These are phyloP conservation scores for Gymnopithys bicolor DNA, from an alignment of 2,797 vertebrate species.

Conservation along the genomic window DNA sequence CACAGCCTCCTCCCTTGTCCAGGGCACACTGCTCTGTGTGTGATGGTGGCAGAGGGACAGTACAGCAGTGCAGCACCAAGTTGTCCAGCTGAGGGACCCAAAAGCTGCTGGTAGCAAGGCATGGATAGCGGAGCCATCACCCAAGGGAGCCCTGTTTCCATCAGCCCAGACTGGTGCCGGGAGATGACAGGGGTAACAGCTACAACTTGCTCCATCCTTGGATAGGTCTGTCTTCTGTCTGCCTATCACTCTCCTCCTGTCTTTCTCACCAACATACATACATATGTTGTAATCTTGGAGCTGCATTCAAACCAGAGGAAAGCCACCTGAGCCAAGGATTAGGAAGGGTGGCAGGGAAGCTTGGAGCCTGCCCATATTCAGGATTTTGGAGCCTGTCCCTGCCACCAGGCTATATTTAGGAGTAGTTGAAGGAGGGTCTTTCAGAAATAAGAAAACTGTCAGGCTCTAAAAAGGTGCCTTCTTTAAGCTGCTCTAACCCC, in stretches of 20 bases:
- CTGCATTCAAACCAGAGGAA: background rate
- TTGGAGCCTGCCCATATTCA: background rate
- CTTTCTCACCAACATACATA: background rate
- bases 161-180: background rate
- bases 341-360: background rate
- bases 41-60: background rate
- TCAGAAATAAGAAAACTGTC: background rate
- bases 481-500: background rate
- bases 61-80: background rate
- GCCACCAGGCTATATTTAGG: background rate
- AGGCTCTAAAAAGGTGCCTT: background rate
- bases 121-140: background rate
- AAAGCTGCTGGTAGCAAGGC: background rate
- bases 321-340: background rate
- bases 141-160: background rate
- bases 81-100: background rate
- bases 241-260: background rate
- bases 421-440: background rate
- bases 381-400: background rate
- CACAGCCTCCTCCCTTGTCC: background rate
- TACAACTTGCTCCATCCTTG: background rate
- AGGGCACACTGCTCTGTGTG: rapidly evolving
- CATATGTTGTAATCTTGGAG: background rate
- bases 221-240: background rate
- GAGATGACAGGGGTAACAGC: background rate